Percentiles rank a stretch among this genome's conserved stretches.
Evolutionary conservation across 2,888 invertebrate genomes (phyloP).

Genomic region (Dicyrtomina minuta): DNA sequence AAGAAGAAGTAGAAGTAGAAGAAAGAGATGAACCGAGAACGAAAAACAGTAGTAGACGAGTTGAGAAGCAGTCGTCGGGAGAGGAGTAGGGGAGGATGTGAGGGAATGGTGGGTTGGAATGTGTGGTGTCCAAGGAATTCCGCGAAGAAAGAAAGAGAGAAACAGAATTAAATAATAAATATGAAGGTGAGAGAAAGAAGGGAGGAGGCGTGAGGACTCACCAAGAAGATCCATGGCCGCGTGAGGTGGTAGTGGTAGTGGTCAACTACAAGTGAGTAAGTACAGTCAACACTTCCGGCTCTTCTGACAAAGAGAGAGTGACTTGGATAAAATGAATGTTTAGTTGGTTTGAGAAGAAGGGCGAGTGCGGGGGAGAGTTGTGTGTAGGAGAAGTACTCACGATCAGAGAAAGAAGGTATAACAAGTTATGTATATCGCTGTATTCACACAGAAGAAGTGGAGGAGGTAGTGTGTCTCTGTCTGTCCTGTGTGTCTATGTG

Average conservation of each 20-base stretch:
- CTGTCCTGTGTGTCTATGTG: too few species aligned
- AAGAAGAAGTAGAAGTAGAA: background rate
- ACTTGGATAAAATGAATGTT: conserved; percentile 1
- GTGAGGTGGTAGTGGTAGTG: conserved; percentile 6
- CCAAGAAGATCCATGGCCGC: conserved; percentile 33
- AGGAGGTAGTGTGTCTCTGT: background rate
- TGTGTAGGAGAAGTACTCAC: too few species aligned
- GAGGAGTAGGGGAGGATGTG: background rate
- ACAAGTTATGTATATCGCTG: too few species aligned
- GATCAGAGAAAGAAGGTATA: background rate
- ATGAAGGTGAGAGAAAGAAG: background rate
- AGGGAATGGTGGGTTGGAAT: background rate
- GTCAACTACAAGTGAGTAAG: conserved; percentile 10
- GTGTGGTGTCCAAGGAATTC: background rate
- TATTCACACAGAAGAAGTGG: background rate
- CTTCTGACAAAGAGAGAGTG: conserved; percentile 10
- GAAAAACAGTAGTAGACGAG: background rate
- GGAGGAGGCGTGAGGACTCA: conserved; percentile 28
- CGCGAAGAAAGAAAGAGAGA: background rate
- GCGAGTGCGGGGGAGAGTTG: background rate
- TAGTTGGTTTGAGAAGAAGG: background rate
- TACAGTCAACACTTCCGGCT: conserved; percentile 23
- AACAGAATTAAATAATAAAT: background rate
- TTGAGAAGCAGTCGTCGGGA: too few species aligned
- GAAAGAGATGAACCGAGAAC: background rate